Evolutionary conservation across 35 echinoderm and acorn worm species (phyloP), one percentile per base, ranked within the genome.

Genomic region (Anneissia japonica): DNA sequence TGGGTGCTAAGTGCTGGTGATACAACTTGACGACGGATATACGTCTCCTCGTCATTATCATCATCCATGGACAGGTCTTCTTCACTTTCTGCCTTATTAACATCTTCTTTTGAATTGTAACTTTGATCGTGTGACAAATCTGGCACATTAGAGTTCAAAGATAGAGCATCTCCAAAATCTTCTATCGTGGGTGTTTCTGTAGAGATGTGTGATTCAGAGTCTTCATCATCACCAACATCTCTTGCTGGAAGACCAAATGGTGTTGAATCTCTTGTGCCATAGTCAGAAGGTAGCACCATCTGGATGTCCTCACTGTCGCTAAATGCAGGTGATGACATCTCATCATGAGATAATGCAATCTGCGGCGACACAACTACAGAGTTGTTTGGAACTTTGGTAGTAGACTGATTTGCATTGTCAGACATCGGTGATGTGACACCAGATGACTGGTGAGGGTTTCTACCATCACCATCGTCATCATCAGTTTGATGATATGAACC

Each of bases 1-100:
- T 91, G 88, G 33, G 94, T 93, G 39, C 94, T 97, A 2, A 97
- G 80, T 4, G 85, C 91, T 0, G 94, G 94, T 5, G 94, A 97
- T 38, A 88, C 88, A 64, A 64, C 51, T 16, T 23, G 51, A 64
- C 26, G 51, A 23, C 51, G 19, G n/a, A 97, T 90, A 31, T 93
- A 87, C 4, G 94, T 81, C 34, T 90, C 79, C 5, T 84, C 78
- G 39, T 87, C 85, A 32, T 88, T 85, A 30, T 91, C 86, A 76
- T 88, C 88, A 0, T 43, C 40, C 14, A 43, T 43, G 14, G 14
- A 43, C 4, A 6, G 40, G 40, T 43, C 40, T 19, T 16, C 51
- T 64, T 64, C 51, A 64, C 6, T 64, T 26, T 64, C 40, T 7
- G 40, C 51, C 26, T 64, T 64, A 26, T 64, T 23, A 64, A 19